These are phyloP conservation scores for Anser cygnoides DNA, from an alignment of 2,113 vertebrate species.

Conservation along the genomic window DNA sequence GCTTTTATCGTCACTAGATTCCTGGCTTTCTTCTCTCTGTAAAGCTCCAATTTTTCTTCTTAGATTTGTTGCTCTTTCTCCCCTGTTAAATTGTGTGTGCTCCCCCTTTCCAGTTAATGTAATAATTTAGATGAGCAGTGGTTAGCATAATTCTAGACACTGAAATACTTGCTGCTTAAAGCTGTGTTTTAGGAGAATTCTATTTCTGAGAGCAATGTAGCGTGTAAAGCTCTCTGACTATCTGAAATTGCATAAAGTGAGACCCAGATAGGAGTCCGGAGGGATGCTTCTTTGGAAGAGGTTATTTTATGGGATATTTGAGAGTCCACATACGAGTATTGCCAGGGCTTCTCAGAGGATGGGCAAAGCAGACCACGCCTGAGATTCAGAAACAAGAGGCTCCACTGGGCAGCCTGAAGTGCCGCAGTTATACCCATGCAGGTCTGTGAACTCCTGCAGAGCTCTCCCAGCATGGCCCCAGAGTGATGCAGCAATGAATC, in stretches of 20 bases:
- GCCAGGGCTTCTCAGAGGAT: neutral
- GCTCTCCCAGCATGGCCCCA: neutral
- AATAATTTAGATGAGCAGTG: conserved; percentile 64
- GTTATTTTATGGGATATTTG: neutral
- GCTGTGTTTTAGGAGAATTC: conserved; percentile 44
- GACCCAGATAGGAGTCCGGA: neutral
- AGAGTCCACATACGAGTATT: neutral
- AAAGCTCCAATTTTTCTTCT: conserved; percentile 23
- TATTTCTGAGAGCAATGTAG: conserved; percentile 61
- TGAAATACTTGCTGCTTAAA: conserved; percentile 28
- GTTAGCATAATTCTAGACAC: conserved; percentile 61
- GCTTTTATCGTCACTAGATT: neutral
- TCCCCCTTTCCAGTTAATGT: conserved; percentile 63
- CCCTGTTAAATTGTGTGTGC: conserved; percentile 50
- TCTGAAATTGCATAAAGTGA: conserved; percentile 43
- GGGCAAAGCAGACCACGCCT: neutral
- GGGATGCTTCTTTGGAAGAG: neutral
- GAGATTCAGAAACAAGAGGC: neutral
- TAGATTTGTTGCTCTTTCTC: conserved; percentile 62
- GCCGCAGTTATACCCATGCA: neutral
- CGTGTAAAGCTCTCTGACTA: conserved; percentile 39
- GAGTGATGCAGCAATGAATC: neutral
- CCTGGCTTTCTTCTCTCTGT: conserved; percentile 5
- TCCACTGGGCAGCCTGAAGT: neutral
- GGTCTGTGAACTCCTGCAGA: neutral